A percentile compares a stretch with the other conserved stretches of the same genome.
Evolutionary conservation across 1,140 invertebrate genomes (phyloP).

Genomic region (Cataglyphis hispanica): DNA sequence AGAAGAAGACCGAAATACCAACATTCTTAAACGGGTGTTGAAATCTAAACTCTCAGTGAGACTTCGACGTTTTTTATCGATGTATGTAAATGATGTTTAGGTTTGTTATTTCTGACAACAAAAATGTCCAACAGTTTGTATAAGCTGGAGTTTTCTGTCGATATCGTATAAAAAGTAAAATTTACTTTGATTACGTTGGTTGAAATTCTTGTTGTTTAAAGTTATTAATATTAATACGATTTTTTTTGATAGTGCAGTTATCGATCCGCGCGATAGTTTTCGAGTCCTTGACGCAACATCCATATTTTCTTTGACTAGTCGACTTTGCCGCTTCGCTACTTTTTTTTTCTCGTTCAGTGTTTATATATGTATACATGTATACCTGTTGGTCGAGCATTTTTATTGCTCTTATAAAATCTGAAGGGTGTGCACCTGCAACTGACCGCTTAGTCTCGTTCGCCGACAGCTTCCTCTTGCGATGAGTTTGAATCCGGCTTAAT

Average conservation of each 20-base stretch:
- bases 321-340: conserved; percentile 2
- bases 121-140: neutral
- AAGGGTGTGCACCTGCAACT: conserved; percentile 37
- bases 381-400: conserved; percentile 44
- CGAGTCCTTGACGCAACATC: neutral
- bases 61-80: neutral
- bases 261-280: neutral
- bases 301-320: neutral
- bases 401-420: conserved; percentile 46
- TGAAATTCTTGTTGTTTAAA: neutral
- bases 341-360: conserved; percentile 9
- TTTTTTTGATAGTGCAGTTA: neutral
- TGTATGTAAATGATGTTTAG: neutral
- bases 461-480: conserved; percentile 61
- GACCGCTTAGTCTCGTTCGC: conserved; percentile 49
- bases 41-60: neutral
- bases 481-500: conserved; percentile 14
- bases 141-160: neutral
- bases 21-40: neutral
- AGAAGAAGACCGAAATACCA: conserved; percentile 6
- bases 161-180: neutral
- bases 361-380: neutral
- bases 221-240: neutral
- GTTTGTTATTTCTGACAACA: neutral
- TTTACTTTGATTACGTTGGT: neutral